Conservation (phyloP, 2,797 vertebrate genomes). For the Forpus xanthops region DNA sequence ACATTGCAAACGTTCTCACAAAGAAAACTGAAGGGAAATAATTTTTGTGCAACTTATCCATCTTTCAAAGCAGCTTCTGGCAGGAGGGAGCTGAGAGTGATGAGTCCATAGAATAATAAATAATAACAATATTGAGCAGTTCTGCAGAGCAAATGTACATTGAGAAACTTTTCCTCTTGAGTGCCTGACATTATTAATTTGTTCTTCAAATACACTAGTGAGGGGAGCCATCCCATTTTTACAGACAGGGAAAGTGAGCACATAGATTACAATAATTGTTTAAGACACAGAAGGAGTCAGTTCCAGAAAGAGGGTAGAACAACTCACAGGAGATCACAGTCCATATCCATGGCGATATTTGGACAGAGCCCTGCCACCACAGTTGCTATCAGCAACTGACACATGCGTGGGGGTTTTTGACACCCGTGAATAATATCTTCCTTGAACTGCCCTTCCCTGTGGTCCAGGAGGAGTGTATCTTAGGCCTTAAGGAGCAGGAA, state of each 20-base stretch:
- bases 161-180: slow-evolving; percentile 59
- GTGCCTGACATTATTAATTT: slow-evolving; percentile 58
- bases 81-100: slow-evolving; percentile 54
- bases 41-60: slow-evolving; percentile 56
- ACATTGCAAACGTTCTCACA: slow-evolving; percentile 17
- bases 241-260: neutral
- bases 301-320: neutral
- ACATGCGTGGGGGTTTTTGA: neutral
- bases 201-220: neutral
- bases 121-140: slow-evolving; percentile 64
- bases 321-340: neutral
- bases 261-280: slow-evolving; percentile 22
- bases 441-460: neutral
- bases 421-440: neutral
- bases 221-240: neutral
- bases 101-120: slow-evolving; percentile 63
- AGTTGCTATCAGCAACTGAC: neutral
- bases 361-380: neutral
- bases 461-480: neutral
- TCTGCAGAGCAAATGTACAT: slow-evolving; percentile 43
- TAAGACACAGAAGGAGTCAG: slow-evolving; percentile 4
- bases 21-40: slow-evolving; percentile 46
- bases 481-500: neutral
- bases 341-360: neutral
- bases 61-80: slow-evolving; percentile 56